Evolutionary conservation across 2,797 vertebrate genomes (phyloP).

Genomic region (Pseudochaenichthys georgianus): DNA sequence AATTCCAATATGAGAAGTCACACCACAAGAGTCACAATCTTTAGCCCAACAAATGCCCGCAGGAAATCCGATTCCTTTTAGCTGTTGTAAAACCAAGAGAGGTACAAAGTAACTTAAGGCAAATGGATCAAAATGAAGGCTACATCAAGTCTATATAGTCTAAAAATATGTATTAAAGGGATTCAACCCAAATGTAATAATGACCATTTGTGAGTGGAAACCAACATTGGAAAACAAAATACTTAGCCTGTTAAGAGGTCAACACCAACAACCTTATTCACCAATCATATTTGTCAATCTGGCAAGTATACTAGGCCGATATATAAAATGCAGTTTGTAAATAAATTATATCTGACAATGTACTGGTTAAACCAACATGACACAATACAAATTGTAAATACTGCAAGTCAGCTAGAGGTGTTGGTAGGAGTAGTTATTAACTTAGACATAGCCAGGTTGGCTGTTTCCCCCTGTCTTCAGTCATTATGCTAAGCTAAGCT

Average conservation of each 20-base stretch:
- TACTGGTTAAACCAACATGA: background rate
- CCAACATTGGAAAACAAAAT: background rate
- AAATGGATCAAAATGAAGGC: background rate
- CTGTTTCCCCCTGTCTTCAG: too few relatives aligned
- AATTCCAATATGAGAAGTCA: conserved; percentile 4
- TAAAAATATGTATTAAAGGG: too few relatives aligned
- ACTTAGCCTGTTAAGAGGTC: background rate
- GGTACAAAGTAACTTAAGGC: background rate
- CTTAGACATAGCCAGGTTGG: too few relatives aligned
- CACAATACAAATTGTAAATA: background rate
- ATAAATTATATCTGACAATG: background rate
- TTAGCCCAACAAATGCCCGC: background rate
- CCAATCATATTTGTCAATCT: background rate
- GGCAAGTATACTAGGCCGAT: background rate
- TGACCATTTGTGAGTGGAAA: background rate
- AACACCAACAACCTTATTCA: background rate
- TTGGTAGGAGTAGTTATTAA: background rate
- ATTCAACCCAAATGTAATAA: background rate
- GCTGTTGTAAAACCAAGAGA: background rate
- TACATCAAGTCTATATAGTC: background rate
- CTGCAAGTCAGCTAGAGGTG: background rate
- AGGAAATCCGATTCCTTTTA: background rate
- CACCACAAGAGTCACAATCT: conserved; percentile 5
- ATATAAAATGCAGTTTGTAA: background rate
- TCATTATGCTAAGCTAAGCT: background rate